These are phyloP conservation scores for Callosobruchus maculatus DNA, from an alignment of 2,888 invertebrate species.

Conservation along the genomic window DNA sequence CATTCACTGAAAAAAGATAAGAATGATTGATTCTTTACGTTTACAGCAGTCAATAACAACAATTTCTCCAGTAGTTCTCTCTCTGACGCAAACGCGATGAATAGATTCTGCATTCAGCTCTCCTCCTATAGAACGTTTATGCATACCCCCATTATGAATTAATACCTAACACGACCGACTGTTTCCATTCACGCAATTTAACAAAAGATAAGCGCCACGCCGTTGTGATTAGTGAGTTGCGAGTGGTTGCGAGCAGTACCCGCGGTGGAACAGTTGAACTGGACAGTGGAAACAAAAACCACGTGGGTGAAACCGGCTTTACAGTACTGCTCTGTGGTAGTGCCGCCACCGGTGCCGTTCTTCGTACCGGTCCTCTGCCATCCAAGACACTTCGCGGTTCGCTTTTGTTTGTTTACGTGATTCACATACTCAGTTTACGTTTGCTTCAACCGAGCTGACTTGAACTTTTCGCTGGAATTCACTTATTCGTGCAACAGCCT, in stretches of 20 bases:
- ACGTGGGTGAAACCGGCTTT: not conserved
- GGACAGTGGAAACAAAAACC: not conserved
- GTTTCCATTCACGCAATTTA: not conserved
- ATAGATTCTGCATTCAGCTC: no score
- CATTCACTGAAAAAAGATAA: not conserved
- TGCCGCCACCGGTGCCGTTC: not conserved
- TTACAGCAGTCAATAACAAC: no score
- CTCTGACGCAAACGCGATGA: no score
- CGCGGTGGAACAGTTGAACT: not conserved
- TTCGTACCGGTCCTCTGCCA: not conserved
- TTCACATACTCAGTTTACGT: not conserved
- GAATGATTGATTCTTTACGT: no score
- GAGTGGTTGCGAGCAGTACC: not conserved
- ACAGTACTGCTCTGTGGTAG: not conserved
- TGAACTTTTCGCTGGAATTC: not conserved
- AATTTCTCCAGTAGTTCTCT: no score
- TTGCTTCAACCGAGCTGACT: no score
- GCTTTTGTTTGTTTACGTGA: not conserved
- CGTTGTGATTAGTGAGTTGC: not conserved
- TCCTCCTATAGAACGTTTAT: no score
- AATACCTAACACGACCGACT: not conserved
- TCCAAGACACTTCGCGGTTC: not conserved
- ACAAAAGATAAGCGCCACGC: not conserved
- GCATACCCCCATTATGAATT: not conserved
- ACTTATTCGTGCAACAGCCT: not conserved